Conservation (phyloP, 2,797 vertebrate species). For the Pipistrellus nathusii region DNA sequence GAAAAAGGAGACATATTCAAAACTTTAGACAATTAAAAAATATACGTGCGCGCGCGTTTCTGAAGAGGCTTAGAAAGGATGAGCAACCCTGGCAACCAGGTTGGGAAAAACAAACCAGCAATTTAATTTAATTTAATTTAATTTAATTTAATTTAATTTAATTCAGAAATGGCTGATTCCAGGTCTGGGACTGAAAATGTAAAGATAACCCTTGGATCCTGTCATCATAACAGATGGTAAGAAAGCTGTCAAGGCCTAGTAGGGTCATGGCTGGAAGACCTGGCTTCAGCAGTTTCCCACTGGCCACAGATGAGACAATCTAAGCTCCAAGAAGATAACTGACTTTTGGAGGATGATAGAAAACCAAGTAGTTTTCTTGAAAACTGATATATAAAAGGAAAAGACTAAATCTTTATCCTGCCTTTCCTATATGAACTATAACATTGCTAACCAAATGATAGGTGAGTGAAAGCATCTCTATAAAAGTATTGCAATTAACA, state of each 20-base stretch:
- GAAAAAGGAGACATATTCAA: too few relatives aligned
- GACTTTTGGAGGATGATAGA: not conserved
- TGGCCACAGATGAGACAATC: not conserved
- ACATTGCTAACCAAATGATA: not conserved
- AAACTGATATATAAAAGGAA: conserved; percentile 32
- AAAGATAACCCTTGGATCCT: conserved; percentile 28
- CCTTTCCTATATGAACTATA: conserved; percentile 20
- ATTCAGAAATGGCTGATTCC: not conserved
- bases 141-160: not conserved
- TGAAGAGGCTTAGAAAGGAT: conserved; percentile 25
- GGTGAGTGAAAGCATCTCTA: conserved; percentile 10
- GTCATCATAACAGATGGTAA: not conserved
- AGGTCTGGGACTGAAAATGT: not conserved
- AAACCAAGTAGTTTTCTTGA: conserved; percentile 8
- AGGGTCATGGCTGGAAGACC: not conserved
- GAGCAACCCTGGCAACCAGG: not conserved
- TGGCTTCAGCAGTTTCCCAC: not conserved
- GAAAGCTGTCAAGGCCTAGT: not conserved
- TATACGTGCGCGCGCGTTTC: fast-evolving
- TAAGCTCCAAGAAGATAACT: conserved; percentile 5
- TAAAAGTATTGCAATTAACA: conserved; percentile 32
- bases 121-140: not conserved
- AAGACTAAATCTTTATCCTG: not conserved
- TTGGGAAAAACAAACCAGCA: not conserved
- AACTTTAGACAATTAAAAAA: too few relatives aligned